Evolutionary conservation across 2,888 invertebrate genomes (phyloP).

Genomic region (Cerastis rubricosa): DNA sequence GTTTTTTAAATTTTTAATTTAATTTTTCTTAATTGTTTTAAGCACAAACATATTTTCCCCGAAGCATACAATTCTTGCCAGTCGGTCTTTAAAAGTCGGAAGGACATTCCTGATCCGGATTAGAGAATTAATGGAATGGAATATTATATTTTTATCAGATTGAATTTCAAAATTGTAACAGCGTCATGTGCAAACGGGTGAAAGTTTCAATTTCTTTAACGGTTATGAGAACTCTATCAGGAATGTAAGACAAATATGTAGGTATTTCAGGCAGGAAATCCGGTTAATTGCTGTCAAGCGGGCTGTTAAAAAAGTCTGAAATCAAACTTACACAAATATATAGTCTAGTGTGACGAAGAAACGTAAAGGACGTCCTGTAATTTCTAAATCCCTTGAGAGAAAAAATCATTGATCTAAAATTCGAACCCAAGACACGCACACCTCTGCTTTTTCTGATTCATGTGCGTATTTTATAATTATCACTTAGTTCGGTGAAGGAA

Average conservation of each 20-base stretch:
- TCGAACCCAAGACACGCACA: too few species aligned
- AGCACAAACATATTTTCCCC: neutral
- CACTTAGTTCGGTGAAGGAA: too few species aligned
- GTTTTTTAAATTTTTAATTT: too few species aligned
- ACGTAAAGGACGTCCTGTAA: neutral
- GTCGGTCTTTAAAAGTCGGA: too few species aligned
- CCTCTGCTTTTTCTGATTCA: too few species aligned
- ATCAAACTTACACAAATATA: neutral
- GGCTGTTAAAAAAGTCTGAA: neutral
- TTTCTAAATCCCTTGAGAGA: neutral
- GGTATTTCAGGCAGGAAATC: conserved; percentile 7
- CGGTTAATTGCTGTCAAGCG: neutral
- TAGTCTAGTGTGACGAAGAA: neutral
- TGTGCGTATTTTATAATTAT: too few species aligned
- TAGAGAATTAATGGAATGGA: neutral
- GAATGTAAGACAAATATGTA: conserved; percentile 7
- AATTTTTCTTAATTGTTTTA: neutral
- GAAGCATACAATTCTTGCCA: too few species aligned
- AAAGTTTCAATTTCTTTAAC: neutral
- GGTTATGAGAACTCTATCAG: conserved; percentile 1
- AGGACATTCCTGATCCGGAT: too few species aligned
- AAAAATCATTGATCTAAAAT: too few species aligned
- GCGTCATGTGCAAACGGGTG: neutral
- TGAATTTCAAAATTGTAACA: neutral
- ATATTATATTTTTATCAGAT: neutral